Conservation (phyloP, 2,797 vertebrate genomes). For the Cossypha heuglini region DNA sequence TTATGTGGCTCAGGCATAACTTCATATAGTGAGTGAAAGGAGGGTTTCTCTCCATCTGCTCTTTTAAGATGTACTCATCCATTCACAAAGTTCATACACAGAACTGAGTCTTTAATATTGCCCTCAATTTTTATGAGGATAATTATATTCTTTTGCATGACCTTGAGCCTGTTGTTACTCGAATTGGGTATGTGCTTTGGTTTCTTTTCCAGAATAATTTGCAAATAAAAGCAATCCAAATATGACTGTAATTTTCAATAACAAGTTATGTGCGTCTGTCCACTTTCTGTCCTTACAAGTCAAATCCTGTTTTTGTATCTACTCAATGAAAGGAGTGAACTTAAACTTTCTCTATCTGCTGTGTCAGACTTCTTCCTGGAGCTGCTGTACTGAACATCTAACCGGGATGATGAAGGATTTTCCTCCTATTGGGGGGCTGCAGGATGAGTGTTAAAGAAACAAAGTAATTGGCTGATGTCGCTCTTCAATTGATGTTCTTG, state of each 20-base stretch:
- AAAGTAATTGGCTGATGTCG: not conserved
- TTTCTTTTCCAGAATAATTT: not conserved
- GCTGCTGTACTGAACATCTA: not conserved
- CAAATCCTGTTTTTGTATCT: not conserved
- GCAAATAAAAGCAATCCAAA: not conserved
- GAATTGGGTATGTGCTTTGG: not conserved
- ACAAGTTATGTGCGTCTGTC: not conserved
- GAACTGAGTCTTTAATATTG: not conserved
- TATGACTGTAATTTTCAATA: not conserved
- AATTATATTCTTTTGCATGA: not conserved
- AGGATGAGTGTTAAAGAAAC: not conserved
- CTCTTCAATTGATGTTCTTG: not conserved
- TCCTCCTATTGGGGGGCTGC: not conserved
- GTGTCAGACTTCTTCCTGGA: not conserved
- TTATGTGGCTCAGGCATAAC: not conserved
- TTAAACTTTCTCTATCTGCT: not conserved
- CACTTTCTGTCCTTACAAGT: not conserved
- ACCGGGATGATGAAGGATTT: not conserved
- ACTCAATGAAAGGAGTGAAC: not conserved
- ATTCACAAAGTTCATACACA: not conserved
- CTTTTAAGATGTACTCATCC: not conserved
- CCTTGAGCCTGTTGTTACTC: not conserved
- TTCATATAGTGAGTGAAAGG: not conserved
- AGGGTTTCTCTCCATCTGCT: not conserved
- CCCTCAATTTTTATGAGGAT: not conserved